phyloP scores from a whole-genome alignment of 1,140 invertebrate species.

The Heliconius hermathena region DNA sequence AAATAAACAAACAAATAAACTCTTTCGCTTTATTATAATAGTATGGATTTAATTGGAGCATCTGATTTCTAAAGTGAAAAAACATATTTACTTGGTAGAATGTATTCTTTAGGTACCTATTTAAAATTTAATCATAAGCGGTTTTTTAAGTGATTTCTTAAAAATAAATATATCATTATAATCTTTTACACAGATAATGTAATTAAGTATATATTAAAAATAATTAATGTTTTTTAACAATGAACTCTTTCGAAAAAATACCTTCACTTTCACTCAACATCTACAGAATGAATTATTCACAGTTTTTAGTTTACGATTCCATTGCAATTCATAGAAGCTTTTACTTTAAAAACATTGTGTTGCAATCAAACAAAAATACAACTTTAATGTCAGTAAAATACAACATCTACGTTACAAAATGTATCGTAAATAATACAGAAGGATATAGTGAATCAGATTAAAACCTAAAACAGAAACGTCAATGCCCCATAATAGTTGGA shows the following conservation, averaged over 20 bases:
- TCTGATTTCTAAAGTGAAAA: neutral
- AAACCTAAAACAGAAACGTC: conserved; percentile 6
- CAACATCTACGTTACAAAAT: neutral
- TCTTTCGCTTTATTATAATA: no score
- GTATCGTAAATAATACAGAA: neutral
- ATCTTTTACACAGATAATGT: neutral
- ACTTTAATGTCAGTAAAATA: neutral
- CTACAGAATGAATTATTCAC: neutral
- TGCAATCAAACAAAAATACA: neutral
- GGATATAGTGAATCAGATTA: neutral
- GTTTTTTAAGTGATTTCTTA: neutral
- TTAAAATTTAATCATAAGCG: neutral
- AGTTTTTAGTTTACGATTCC: neutral
- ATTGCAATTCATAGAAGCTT: neutral
- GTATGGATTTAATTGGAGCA: no score
- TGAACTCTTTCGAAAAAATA: neutral
- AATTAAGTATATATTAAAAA: neutral
- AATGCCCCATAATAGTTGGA: neutral
- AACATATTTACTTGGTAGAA: neutral
- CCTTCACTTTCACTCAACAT: conserved; percentile 8
- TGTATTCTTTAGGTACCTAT: neutral
- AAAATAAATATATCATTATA: neutral
- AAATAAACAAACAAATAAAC: no score
- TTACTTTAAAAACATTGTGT: neutral
- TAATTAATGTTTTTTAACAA: neutral